Evolutionary conservation across 2,888 invertebrate genomes (phyloP).

Genomic region (Cheilosia scutellata): DNA sequence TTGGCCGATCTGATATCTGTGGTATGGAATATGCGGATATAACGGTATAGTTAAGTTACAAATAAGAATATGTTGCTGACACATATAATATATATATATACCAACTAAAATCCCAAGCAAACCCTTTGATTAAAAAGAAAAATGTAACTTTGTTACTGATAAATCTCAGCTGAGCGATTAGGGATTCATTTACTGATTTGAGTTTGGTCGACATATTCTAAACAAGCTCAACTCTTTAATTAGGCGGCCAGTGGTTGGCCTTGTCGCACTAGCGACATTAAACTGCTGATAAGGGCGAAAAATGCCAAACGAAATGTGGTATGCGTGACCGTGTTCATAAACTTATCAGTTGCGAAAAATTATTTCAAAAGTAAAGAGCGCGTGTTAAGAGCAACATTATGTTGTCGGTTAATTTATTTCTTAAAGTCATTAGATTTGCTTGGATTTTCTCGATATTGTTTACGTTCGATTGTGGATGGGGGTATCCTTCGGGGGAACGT

Average conservation of each 20-base stretch:
- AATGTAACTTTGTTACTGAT: neutral
- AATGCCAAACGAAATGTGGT: constrained; percentile 23
- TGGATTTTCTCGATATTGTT: constrained; percentile 19
- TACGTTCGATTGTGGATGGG: constrained; percentile 7
- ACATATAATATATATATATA: no score
- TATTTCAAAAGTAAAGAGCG: constrained; percentile 44
- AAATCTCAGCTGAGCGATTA: constrained; percentile 17
- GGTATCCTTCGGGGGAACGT: constrained; percentile 32
- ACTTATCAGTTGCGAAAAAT: constrained; percentile 69
- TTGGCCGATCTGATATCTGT: no score
- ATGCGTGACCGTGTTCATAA: constrained; percentile 3
- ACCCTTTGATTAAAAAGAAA: neutral
- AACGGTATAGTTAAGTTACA: no score
- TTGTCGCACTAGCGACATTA: constrained; percentile 40
- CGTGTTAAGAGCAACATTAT: constrained; percentile 43
- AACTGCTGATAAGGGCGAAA: constrained; percentile 56
- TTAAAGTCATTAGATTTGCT: neutral
- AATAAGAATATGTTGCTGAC: no score
- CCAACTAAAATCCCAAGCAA: neutral
- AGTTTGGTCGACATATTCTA: constrained; percentile 4
- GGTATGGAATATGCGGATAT: no score
- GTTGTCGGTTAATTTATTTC: constrained; percentile 21
- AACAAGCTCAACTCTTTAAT: constrained; percentile 36
- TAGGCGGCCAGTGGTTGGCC: constrained; percentile 46
- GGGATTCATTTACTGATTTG: constrained; percentile 22